These are phyloP conservation scores for Bufo gargarizans DNA, from an alignment of 2,113 vertebrate genomes.

Conservation along the genomic window DNA sequence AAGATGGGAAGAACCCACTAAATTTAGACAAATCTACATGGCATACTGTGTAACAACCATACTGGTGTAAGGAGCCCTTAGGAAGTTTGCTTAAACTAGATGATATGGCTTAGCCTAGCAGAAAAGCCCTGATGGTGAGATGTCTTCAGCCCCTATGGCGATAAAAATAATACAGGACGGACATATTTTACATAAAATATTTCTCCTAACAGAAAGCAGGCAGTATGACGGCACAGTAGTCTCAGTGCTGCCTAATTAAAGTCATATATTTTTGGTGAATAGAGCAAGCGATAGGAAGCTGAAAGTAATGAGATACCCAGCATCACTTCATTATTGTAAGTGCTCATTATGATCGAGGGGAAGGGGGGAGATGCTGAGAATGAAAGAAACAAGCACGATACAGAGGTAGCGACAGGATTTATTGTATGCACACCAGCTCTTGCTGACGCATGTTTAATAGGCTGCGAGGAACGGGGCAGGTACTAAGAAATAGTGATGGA, in stretches of 20 bases:
- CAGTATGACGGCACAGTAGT: constrained; percentile 25
- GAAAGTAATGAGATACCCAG: constrained; percentile 40
- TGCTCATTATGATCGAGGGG: constrained; percentile 16
- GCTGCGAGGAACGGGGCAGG: constrained; percentile 5
- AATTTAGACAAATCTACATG: not conserved
- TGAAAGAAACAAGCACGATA: not conserved
- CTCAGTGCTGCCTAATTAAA: constrained; percentile 26
- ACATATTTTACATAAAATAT: constrained; percentile 3
- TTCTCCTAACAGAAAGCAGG: constrained; percentile 7
- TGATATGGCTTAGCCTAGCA: not conserved
- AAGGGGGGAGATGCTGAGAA: not conserved
- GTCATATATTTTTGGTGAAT: constrained; percentile 24
- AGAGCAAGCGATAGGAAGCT: constrained; percentile 24
- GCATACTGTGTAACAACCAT: not conserved
- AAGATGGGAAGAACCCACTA: no score
- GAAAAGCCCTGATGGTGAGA: not conserved
- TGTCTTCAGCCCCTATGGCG: not conserved
- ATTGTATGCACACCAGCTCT: not conserved
- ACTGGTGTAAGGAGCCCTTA: not conserved
- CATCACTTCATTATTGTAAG: constrained; percentile 41
- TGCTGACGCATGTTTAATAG: not conserved
- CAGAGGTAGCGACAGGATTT: not conserved
- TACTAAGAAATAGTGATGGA: not conserved
- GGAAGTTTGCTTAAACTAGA: not conserved
- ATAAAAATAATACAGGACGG: not conserved